Evolutionary conservation across 2,113 vertebrate genomes (phyloP).

Genomic region (Litocranius walleri): DNA sequence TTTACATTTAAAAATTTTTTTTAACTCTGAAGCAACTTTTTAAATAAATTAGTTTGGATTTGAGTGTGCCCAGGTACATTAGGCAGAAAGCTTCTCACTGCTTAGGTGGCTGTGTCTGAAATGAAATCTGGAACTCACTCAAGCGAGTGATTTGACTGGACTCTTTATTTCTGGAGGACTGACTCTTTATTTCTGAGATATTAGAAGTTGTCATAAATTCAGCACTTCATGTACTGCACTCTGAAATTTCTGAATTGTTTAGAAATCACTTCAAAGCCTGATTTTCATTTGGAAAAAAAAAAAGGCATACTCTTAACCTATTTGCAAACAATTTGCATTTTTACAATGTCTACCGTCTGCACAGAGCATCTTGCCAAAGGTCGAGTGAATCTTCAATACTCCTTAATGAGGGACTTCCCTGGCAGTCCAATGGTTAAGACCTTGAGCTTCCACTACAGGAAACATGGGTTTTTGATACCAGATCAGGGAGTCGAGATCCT

Average conservation of each 20-base stretch:
- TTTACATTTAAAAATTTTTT: neutral
- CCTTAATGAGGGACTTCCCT: neutral
- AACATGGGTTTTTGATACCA: neutral
- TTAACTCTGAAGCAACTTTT: neutral
- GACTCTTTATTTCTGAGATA: neutral
- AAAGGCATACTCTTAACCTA: neutral
- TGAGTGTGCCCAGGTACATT: neutral
- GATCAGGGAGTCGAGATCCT: neutral
- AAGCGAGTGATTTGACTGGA: neutral
- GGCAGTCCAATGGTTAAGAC: neutral
- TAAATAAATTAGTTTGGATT: neutral
- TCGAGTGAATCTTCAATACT: rapidly evolving
- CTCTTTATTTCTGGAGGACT: neutral
- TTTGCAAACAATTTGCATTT: neutral
- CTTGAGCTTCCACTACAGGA: neutral
- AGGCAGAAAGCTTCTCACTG: neutral
- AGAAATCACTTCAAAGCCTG: neutral
- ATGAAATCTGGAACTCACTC: neutral
- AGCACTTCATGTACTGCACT: neutral
- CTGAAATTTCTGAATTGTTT: neutral
- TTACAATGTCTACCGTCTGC: no score
- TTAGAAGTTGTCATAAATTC: neutral
- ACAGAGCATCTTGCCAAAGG: neutral
- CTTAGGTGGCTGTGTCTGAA: neutral
- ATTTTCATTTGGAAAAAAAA: neutral